Conservation (phyloP, 2,888 invertebrate species). For the Ornithoptera priamus region DNA sequence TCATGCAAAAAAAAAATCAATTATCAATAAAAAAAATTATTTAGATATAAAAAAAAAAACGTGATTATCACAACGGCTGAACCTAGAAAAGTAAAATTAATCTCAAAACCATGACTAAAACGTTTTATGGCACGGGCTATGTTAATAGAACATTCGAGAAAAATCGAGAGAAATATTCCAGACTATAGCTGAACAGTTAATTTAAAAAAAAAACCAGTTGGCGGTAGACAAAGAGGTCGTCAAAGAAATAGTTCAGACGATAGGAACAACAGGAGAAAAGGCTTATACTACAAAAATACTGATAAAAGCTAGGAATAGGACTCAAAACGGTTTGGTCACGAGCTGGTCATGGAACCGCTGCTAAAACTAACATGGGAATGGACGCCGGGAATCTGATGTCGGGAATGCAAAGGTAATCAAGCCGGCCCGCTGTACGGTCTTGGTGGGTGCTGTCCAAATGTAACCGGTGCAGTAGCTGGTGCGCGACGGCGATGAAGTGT, state of each 20-base stretch:
- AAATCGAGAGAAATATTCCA: constrained; percentile 5
- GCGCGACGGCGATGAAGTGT: background rate
- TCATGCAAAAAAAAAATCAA: background rate
- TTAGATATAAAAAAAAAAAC: constrained; percentile 11
- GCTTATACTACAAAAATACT: constrained; percentile 73
- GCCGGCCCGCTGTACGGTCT: constrained; percentile 3
- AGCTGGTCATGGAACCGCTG: constrained; percentile 35
- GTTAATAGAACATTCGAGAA: constrained; percentile 25
- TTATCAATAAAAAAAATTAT: background rate
- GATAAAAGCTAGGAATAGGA: constrained; percentile 69
- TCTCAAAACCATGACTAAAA: constrained; percentile 42
- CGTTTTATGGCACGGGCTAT: constrained; percentile 53
- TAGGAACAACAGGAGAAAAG: constrained; percentile 68
- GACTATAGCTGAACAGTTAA: constrained; percentile 20
- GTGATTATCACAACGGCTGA: constrained; percentile 8
- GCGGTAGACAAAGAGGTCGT: constrained; percentile 6
- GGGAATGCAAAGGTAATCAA: constrained; percentile 48
- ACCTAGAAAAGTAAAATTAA: constrained; percentile 32
- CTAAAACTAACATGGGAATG: constrained; percentile 46
- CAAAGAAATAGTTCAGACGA: constrained; percentile 33
- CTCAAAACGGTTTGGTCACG: constrained; percentile 55
- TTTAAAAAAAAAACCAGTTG: constrained; percentile 13
- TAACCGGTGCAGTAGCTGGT: background rate
- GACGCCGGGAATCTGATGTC: constrained; percentile 40
- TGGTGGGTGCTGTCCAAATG: background rate